phyloP scores from a whole-genome alignment of 2,113 vertebrate genomes.

The Lampris incognitus region DNA sequence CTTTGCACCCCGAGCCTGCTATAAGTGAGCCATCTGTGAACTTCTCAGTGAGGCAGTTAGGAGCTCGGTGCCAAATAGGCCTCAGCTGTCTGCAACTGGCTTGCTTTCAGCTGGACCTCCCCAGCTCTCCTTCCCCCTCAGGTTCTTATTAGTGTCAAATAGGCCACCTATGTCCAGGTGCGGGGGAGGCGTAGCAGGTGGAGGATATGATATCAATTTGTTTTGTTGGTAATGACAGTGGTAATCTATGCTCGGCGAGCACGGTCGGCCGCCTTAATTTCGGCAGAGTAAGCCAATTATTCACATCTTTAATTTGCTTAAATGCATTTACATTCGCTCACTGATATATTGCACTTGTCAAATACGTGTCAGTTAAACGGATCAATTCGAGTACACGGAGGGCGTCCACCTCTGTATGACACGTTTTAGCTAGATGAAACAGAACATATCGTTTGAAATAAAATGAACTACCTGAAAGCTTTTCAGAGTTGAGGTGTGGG shows the following conservation, averaged over 20 bases:
- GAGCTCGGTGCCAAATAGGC: conserved; percentile 65
- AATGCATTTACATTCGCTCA: background rate
- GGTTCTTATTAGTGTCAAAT: conserved; percentile 71
- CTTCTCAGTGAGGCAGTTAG: conserved; percentile 49
- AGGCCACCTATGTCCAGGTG: conserved; percentile 70
- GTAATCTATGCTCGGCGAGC: conserved; percentile 25
- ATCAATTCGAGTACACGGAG: background rate
- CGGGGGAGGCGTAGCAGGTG: conserved; percentile 63
- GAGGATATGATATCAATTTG: conserved; percentile 66
- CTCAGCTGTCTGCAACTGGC: conserved; percentile 70
- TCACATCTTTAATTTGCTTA: conserved; percentile 34
- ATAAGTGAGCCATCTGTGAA: conserved; percentile 70
- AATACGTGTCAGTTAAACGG: background rate
- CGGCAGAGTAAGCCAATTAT: conserved; percentile 45
- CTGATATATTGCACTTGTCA: background rate
- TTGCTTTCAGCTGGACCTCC: conserved; percentile 61
- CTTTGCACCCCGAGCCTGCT: conserved; percentile 37
- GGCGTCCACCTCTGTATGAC: background rate
- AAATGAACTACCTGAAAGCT: conserved; percentile 5
- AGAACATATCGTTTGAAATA: background rate
- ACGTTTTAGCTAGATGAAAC: background rate
- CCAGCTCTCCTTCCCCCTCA: conserved; percentile 39
- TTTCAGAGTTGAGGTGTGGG: conserved; percentile 24
- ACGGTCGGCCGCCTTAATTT: conserved; percentile 16
- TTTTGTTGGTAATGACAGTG: conserved; percentile 55